Percentiles rank a stretch among this genome's conserved stretches.
Conservation (phyloP, 2,797 vertebrate species). For the Rhodeus uyekii region DNA sequence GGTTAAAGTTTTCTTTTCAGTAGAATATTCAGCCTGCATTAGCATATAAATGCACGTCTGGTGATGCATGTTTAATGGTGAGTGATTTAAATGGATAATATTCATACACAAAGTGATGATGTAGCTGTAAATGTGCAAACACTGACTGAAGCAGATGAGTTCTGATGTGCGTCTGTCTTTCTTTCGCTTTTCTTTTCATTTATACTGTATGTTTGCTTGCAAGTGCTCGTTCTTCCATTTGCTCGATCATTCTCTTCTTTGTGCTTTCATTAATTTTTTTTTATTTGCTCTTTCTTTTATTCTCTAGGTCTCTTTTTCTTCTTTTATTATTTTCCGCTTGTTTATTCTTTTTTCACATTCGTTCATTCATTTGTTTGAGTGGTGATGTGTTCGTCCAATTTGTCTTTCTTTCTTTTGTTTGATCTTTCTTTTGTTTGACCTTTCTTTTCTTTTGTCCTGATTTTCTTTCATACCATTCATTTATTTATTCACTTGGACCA, state of each 20-base stretch:
- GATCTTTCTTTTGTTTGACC: neutral
- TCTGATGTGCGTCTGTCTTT: neutral
- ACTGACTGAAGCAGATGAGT: slow-evolving; percentile 57
- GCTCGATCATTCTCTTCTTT: neutral
- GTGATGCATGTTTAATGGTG: slow-evolving; percentile 75
- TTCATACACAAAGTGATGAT: slow-evolving; percentile 73
- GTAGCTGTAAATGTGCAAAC: slow-evolving; percentile 74
- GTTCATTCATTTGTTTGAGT: neutral
- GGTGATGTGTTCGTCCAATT: neutral
- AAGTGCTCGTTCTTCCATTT: neutral
- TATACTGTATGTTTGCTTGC: slow-evolving; percentile 4
- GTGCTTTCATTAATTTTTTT: neutral
- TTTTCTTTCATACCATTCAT: neutral
- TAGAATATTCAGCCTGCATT: slow-evolving; percentile 71
- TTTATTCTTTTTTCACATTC: slow-evolving; percentile 57
- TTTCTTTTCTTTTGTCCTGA: neutral
- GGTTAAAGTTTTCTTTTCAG: slow-evolving; percentile 73
- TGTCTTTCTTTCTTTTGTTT: neutral
- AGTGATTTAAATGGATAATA: slow-evolving; percentile 78
- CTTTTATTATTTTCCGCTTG: neutral
- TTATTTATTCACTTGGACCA: neutral
- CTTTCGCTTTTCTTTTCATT: neutral
- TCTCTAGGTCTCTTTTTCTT: neutral
- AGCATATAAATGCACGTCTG: slow-evolving; percentile 79
- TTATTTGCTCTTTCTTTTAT: neutral